These are phyloP conservation scores for Nesoenas mayeri DNA, from an alignment of 2,113 vertebrate species.

Conservation along the genomic window DNA sequence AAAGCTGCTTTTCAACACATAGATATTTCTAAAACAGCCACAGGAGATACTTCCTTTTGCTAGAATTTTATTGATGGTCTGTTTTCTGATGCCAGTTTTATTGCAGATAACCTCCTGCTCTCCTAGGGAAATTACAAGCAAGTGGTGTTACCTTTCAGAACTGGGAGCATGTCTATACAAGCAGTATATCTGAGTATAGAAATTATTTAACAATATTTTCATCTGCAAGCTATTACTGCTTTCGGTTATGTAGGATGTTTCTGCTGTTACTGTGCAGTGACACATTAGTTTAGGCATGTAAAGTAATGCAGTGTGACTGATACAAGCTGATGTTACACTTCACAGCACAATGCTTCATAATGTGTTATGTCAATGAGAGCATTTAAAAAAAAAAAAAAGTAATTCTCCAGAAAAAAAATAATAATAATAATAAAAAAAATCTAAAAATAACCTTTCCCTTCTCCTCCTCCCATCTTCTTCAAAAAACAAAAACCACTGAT, in stretches of 20 bases:
- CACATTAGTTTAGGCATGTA: conserved; percentile 21
- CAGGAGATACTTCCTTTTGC: not conserved
- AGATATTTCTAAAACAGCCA: not conserved
- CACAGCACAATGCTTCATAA: conserved; percentile 56
- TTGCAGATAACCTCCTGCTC: not conserved
- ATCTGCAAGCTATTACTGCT: not conserved
- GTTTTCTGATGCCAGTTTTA: not conserved
- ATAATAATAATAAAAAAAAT: not conserved
- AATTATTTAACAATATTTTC: not conserved
- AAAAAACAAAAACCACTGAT: not conserved
- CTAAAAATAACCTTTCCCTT: not conserved
- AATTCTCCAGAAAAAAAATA: not conserved
- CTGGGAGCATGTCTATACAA: not conserved
- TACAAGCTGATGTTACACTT: conserved; percentile 69
- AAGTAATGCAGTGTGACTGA: conserved; percentile 64
- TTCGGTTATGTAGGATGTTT: not conserved
- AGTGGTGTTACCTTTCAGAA: not conserved
- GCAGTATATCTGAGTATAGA: not conserved
- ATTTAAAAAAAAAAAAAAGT: not conserved
- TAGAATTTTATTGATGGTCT: not conserved
- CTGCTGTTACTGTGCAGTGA: not conserved
- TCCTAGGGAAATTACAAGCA: not conserved
- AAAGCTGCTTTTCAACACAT: not conserved
- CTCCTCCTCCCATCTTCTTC: not conserved
- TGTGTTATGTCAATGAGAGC: conserved; percentile 46